Evolutionary conservation across 1,140 invertebrate genomes (phyloP), one percentile per base, ranked within the genome.

Genomic region (Drosophila asahinai): DNA sequence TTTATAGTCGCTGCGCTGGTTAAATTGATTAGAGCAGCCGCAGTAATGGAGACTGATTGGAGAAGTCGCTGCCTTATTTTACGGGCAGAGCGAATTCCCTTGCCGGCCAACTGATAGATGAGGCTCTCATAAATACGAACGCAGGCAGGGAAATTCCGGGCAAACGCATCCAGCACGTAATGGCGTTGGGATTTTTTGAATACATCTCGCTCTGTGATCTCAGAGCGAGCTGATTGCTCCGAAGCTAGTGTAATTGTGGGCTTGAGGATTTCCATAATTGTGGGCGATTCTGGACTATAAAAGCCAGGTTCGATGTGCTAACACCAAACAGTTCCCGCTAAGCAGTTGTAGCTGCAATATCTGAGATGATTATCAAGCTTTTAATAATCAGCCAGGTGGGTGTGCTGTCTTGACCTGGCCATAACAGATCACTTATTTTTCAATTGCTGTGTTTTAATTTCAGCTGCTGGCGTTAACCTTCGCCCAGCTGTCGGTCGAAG

Each of bases 381-480:
- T 30, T 89, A 40, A 36, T 90, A 25, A 68, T 89, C 11, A 72
- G 77, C 57, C 84, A 89, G 68, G 77, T 80, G 30, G 62, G 67
- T 45, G 57, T 8, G 15, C 22, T 11, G n/a, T 43, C 22, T 48
- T 19, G 42, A 42, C 25, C 36, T 36, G 36, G 15, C 25, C 36
- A 42, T 17, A 49, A 59, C 6, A 19, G 30, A 38, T 61, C 6
- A 15, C 6, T 45, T n/a, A 36, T 19, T 38, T 25, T 14, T 0
- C 2, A 19, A n/a, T 59, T n/a, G 7, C 19, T 15, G 15, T 38
- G 33, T 3, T 22, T 11, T 25, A 12, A 17, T 66, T 66, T 4
- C 9, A 89, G 74, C 51, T 84, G 11, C 33, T 87, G 81, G 73
- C 62, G 17, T 33, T 89, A 11, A 52, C 22, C 19, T 54, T 54